Percentiles rank a stretch among this genome's conserved stretches.
Conservation (phyloP, 2,888 invertebrate genomes). For the Pycnomerus fuliginosus region DNA sequence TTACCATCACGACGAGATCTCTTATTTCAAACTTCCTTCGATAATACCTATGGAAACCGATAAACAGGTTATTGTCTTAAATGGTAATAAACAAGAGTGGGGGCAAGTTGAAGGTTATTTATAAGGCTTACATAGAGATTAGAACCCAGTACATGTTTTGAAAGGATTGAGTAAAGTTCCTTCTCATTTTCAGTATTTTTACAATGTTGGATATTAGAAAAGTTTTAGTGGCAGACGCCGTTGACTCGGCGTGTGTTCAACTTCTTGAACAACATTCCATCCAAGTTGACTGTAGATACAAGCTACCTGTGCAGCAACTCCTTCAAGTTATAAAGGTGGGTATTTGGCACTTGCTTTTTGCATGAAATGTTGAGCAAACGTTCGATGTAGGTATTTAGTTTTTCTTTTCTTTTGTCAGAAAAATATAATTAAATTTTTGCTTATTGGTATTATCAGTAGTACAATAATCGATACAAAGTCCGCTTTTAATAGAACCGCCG, state of each 20-base stretch:
- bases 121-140: slow-evolving; percentile 17
- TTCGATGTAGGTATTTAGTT: no score
- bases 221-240: slow-evolving; percentile 91
- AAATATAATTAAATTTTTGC: no score
- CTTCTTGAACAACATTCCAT: slow-evolving; percentile 77
- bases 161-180: slow-evolving; percentile 2
- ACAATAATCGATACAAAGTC: no score
- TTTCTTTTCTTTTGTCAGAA: no score
- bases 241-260: slow-evolving; percentile 82
- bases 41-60: no score
- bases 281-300: slow-evolving; percentile 75
- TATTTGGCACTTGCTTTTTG: no score
- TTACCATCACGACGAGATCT: no score
- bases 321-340: slow-evolving; percentile 80
- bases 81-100: slow-evolving; percentile 26
- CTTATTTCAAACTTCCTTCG: no score
- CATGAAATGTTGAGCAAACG: no score
- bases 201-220: slow-evolving; percentile 64
- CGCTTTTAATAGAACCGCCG: no score
- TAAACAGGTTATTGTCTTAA: slow-evolving; percentile 26
- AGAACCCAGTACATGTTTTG: neutral
- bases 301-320: slow-evolving; percentile 76
- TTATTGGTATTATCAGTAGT: no score
- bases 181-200: slow-evolving; percentile 2
- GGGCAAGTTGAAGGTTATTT: slow-evolving; percentile 24